Evolutionary conservation across 2,888 invertebrate genomes (phyloP).

Genomic region (Drosophila affinis): DNA sequence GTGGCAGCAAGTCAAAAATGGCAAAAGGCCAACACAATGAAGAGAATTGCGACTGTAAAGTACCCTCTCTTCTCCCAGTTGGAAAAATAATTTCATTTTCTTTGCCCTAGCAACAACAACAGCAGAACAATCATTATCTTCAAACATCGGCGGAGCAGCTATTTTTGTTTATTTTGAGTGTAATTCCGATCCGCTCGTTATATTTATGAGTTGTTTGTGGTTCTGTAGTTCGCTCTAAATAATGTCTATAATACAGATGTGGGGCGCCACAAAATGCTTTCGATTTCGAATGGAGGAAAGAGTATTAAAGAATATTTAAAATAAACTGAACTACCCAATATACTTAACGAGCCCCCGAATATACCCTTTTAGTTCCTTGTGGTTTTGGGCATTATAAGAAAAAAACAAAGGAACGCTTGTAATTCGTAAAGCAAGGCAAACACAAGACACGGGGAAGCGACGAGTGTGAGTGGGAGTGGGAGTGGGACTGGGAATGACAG

Average conservation of each 20-base stretch:
- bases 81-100: neutral
- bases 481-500: neutral
- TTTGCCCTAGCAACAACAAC: neutral
- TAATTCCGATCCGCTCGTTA: neutral
- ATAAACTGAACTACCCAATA: neutral
- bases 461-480: constrained; percentile 2
- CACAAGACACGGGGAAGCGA: constrained; percentile 37
- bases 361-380: neutral
- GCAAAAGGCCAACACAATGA: constrained; percentile 6
- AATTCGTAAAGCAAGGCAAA: constrained; percentile 28
- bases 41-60: neutral
- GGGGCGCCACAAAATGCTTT: no score
- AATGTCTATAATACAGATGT: neutral
- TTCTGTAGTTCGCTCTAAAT: neutral
- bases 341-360: neutral
- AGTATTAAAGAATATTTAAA: no score
- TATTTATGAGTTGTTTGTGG: neutral
- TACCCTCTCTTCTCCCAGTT: neutral
- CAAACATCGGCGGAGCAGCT: neutral
- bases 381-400: neutral
- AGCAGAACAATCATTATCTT: neutral
- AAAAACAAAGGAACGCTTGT: constrained; percentile 12
- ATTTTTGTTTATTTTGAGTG: neutral
- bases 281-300: no score
- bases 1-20: constrained; percentile 6